Percentiles rank a stretch among this genome's conserved stretches.
phyloP scores from a whole-genome alignment of 1,140 invertebrate genomes.

The Drosophila punjabiensis region DNA sequence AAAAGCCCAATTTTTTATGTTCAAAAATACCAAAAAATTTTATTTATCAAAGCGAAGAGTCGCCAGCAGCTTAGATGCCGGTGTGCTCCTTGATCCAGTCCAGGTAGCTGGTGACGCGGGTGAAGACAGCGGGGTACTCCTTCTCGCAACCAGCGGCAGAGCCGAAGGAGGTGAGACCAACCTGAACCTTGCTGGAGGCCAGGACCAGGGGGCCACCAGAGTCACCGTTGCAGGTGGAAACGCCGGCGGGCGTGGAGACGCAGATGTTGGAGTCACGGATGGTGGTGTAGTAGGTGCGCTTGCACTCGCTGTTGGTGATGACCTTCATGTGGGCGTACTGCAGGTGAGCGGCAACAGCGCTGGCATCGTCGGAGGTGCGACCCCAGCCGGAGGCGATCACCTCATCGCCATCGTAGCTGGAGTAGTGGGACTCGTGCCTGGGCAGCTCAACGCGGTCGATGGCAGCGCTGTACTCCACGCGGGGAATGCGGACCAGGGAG shows the following conservation, averaged over 20 bases:
- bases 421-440: constrained; percentile 43
- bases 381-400: constrained; percentile 76
- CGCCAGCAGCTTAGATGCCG: constrained; percentile 56
- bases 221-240: constrained; percentile 85
- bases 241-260: constrained; percentile 51
- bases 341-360: constrained; percentile 58
- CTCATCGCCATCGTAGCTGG: constrained; percentile 52
- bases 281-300: constrained; percentile 36
- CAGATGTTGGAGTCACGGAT: constrained; percentile 70
- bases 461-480: constrained; percentile 40
- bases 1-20: neutral
- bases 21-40: neutral
- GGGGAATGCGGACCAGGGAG: constrained; percentile 85
- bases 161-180: constrained; percentile 87
- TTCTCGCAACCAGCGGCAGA: constrained; percentile 86
- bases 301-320: constrained; percentile 61
- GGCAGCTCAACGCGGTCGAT: constrained; percentile 66
- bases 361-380: constrained; percentile 79
- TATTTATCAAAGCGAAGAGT: neutral
- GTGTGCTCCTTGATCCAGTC: constrained; percentile 86
- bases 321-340: constrained; percentile 65
- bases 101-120: constrained; percentile 86
- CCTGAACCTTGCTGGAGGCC: constrained; percentile 42
- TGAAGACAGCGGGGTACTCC: constrained; percentile 86
- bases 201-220: constrained; percentile 86